Evolutionary conservation across 2,113 vertebrate genomes (phyloP), one percentile per base, ranked within the genome.

Genomic region (Astatoreochromis straeleni): DNA sequence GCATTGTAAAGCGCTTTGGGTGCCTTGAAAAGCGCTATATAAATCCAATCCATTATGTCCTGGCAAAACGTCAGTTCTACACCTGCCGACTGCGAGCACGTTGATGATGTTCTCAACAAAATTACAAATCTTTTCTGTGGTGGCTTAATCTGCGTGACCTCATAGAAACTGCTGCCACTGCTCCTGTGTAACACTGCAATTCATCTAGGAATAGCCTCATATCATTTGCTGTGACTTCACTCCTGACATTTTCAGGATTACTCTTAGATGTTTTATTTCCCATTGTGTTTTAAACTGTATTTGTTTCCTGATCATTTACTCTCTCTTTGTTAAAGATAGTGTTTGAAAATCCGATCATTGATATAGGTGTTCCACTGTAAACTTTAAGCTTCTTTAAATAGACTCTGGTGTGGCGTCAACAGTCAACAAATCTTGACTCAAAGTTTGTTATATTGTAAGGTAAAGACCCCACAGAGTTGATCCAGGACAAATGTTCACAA

Each of bases 151-250:
- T 26, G 24, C 1, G 0, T 57, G 24, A 57, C 24, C 55, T 55
- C 0, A 55, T 55, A 26, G 55, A 26, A 57, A 29, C 13, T 16
- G 13, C 24, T 3, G 55, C 24, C 55, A 29, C 55, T 57, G 55
- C 24, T 57, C 13, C 12, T 57, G 55, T 57, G 4, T 29, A 26
- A 55, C 54, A 55, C 12, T 55, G 21, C 55, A 0, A 16, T 57
- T 26, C 0, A 0, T 57, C 55, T 29, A 9, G 13, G 13, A 57
- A 5, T 29, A 0, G 7, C 55, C 55, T 29, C 13, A 29, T 14
- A 16, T 9, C 55, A 57, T 57, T 29, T 29, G 55, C 13, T 57
- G 3, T 29, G 13, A 16, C 13, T 29, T 57, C 0, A 9, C 3
- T 9, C 24, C 55, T 57, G 24, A 57, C 24, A 57, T 57, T 29